Conservation (phyloP, 2,797 vertebrate genomes). For the Siniperca undulata region DNA sequence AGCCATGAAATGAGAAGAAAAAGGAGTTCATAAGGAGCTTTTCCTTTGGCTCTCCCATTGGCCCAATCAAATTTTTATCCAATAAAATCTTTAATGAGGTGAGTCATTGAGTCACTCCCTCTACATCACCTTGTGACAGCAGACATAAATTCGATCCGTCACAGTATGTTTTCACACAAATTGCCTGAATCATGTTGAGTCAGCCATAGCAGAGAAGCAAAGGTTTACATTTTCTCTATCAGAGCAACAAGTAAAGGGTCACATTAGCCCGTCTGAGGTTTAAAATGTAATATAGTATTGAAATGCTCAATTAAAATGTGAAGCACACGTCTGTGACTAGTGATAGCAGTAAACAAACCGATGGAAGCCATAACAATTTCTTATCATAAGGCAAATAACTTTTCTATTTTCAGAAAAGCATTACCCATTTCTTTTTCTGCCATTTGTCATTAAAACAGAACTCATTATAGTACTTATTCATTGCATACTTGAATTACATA, state of each 20-base stretch:
- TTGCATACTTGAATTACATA: neutral
- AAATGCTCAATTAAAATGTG: slow-evolving; percentile 4
- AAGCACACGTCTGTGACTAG: neutral
- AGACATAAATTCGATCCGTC: slow-evolving; percentile 67
- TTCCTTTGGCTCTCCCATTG: slow-evolving; percentile 36
- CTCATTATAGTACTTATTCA: neutral
- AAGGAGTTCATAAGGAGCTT: slow-evolving; percentile 37
- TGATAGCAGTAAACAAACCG: neutral
- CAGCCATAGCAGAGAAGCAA: slow-evolving; percentile 7
- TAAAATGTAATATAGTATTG: neutral
- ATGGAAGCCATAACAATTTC: neutral
- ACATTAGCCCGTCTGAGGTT: slow-evolving; percentile 23
- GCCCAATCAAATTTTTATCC: slow-evolving; percentile 61
- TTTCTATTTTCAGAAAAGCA: neutral
- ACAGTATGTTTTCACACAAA: slow-evolving; percentile 65
- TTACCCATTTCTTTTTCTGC: neutral
- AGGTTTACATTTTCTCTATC: slow-evolving; percentile 25
- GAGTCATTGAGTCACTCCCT: slow-evolving; percentile 57
- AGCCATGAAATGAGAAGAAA: slow-evolving; percentile 64
- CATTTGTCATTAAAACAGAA: neutral
- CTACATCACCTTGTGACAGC: slow-evolving; percentile 61
- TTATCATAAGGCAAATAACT: neutral
- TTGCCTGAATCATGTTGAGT: slow-evolving; percentile 43
- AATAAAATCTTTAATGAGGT: slow-evolving; percentile 73
- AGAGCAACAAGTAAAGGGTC: slow-evolving; percentile 18